Conservation (phyloP, 2,888 invertebrate genomes). For the Xylocampa areola region DNA sequence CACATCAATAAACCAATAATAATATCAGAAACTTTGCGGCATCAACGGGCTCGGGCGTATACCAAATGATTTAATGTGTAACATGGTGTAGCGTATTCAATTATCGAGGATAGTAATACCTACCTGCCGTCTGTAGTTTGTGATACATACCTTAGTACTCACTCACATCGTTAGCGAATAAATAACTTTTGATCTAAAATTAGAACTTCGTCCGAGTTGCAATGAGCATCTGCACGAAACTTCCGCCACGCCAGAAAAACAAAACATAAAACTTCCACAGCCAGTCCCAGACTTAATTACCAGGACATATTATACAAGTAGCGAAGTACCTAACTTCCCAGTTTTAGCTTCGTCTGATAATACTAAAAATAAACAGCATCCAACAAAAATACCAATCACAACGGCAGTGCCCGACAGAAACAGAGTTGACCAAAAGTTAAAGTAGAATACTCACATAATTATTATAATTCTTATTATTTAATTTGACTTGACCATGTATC, state of each 20-base stretch:
- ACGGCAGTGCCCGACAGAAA: slow-evolving; percentile 4
- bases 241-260: neutral
- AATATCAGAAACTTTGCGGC: neutral
- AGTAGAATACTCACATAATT: no score
- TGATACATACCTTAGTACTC: neutral
- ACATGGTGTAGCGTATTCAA: slow-evolving; percentile 18
- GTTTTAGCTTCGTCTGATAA: slow-evolving; percentile 31
- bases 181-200: neutral
- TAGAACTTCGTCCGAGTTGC: neutral
- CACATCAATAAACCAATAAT: neutral
- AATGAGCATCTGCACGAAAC: neutral
- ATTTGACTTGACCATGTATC: no score
- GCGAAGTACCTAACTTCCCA: slow-evolving; percentile 16
- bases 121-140: neutral
- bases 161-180: neutral
- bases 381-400: slow-evolving; percentile 19
- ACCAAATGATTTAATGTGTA: slow-evolving; percentile 18
- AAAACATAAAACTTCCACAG: neutral
- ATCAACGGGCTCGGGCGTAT: slow-evolving; percentile 8
- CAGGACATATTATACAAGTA: slow-evolving; percentile 15
- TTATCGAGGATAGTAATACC: slow-evolving; percentile 17
- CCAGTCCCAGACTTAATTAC: slow-evolving; percentile 24
- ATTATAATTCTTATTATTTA: no score
- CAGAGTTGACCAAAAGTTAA: slow-evolving; percentile 10
- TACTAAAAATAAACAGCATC: slow-evolving; percentile 33